Conservation (phyloP, 2,113 vertebrate genomes). For the Macrotis lagotis region DNA sequence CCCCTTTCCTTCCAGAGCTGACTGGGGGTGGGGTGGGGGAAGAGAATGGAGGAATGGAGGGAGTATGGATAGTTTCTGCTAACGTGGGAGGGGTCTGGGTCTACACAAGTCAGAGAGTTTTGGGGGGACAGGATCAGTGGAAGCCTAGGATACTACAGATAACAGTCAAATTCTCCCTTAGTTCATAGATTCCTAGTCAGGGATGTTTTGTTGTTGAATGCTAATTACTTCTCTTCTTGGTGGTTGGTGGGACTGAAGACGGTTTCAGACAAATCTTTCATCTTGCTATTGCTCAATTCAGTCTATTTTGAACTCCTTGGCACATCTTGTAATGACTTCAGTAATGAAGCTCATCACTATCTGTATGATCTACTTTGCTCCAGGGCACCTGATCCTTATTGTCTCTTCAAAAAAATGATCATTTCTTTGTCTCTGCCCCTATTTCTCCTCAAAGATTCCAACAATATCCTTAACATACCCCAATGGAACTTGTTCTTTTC, state of each 20-base stretch:
- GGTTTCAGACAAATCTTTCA: not conserved
- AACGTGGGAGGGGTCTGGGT: not conserved
- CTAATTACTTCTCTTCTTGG: not conserved
- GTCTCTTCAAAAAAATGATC: too few relatives aligned
- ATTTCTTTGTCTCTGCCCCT: not conserved
- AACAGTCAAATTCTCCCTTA: not conserved
- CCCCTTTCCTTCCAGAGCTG: not conserved
- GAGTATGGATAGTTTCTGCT: not conserved
- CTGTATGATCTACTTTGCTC: too few relatives aligned
- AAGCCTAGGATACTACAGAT: not conserved
- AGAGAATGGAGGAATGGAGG: too few relatives aligned
- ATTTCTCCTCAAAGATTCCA: not conserved
- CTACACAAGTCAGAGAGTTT: not conserved
- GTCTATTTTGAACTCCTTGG: too few relatives aligned
- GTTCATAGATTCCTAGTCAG: not conserved
- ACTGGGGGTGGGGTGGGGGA: not conserved
- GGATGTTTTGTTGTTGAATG: not conserved
- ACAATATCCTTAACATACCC: not conserved
- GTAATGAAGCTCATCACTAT: too few relatives aligned
- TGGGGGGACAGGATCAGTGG: not conserved
- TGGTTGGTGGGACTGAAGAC: not conserved
- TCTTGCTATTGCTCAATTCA: too few relatives aligned
- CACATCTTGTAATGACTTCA: too few relatives aligned
- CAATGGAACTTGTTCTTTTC: too few relatives aligned
- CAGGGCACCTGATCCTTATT: too few relatives aligned